Base-by-base conservation (phyloP, 2,888 invertebrate genomes). In the Tetragonula carbonaria region DNA sequence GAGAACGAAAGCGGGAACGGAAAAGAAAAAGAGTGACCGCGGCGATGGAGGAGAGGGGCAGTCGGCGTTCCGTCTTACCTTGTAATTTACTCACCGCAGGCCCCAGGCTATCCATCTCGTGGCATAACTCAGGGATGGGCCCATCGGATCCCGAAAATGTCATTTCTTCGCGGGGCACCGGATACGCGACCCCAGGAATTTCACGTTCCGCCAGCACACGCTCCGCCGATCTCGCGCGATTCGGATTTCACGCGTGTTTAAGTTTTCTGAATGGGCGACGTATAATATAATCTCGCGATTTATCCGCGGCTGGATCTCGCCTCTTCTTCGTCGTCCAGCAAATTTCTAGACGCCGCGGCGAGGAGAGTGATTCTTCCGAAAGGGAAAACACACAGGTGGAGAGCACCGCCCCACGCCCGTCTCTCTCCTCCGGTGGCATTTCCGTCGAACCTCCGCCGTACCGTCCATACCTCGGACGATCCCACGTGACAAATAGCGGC, bases 1-100 rank as follows among this genome's bases (percentile, higher is more conserved):
- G 72, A 80, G 84, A 84, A 33, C 33, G 33, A 33, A 33, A 33
- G 82, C 57, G 82, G 73, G 82, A 87, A 79, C 77, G 82, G 82
- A 82, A 71, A 79, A 76, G 75, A 65, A 71, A 78, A 75, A 77
- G 80, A 82, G 86, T 70, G 16, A 73, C 72, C 74, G 8, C 45
- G 85, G 78, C 57, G 70, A 70, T 81, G 83, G 86, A 76, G 74
- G 85, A 85, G 86, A 87, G 89, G 87, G 90, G 88, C 88, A 91
- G 91, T 92, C 91, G 90, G 92, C 90, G 92, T 92, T 93, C 92
- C 92, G 92, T 91, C 92, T 92, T 93, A 93, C 93, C 93, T 93
- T 93, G 93, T 93, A 93, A 93, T 93, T 93, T 93, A 93, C 93
- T 93, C 93, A 93, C 93, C 93, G 93, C 93, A 89, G 90, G 92